Base-by-base conservation (phyloP, 2,888 invertebrate genomes). In the Fragum sueziense region DNA sequence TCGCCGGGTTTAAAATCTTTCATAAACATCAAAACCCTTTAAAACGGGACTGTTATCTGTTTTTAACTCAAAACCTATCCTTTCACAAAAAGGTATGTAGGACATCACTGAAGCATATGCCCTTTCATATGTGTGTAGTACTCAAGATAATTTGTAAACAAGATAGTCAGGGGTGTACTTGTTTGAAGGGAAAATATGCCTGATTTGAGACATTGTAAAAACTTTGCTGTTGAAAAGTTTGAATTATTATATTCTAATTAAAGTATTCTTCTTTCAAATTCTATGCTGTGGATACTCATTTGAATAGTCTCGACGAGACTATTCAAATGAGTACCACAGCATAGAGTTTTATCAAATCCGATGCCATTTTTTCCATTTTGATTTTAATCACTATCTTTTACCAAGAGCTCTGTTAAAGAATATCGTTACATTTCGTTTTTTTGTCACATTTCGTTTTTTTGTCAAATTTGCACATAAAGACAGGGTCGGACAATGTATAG, bases 401-500 rank as follows among this genome's bases (percentile, higher is more conserved):
- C n/a, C n/a, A n/a, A n/a, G n/a, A n/a, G n/a, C n/a, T n/a, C n/a
- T n/a, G n/a, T n/a, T n/a, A n/a, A n/a, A 33, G 27, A 33, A 61
- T 61, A 33, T 31, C 61, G 61, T 17, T 61, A 61, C 61, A 61
- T 61, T 37, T 65, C 2, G 65, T 65, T 37, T 27, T n/a, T n/a
- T n/a, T n/a, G n/a, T n/a, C n/a, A n/a, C n/a, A n/a, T n/a, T n/a
- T n/a, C n/a, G n/a, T n/a, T n/a, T n/a, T n/a, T 65, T 41, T 65
- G 65, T 65, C 65, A 65, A 65, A 65, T 65, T 65, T 41, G 27
- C 65, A 65, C 65, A 65, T 41, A 41, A 41, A 22, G 41, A 65
- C 25, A 25, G 6, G n/a, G 7, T 1, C 22, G 11, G 11, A 41
- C 25, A 65, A 41, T 41, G 41, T 41, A n/a, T n/a, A 65, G 65